Evolutionary conservation across 2,797 vertebrate genomes (phyloP), one percentile per base, ranked within the genome.

Genomic region (Alca torda): DNA sequence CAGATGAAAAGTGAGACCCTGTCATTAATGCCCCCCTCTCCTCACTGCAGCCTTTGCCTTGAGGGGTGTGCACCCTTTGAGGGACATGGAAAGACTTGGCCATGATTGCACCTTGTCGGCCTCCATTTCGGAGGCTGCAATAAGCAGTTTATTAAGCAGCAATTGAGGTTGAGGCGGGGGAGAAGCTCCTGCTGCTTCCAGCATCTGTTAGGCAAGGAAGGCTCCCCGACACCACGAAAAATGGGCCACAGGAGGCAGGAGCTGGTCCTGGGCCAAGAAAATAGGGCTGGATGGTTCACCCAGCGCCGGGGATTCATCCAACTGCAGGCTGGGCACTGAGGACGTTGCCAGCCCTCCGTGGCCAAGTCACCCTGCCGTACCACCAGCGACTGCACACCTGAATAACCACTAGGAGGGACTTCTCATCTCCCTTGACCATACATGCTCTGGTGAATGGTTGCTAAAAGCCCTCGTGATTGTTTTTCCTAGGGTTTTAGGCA

Each of bases 1-100:
- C 96, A 39, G 93, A 87, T 96, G 73, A 23, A 87, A 93, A 94
- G 94, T 69, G 68, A 79, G 88, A 59, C 74, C 37, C 70, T 59
- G 73, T 60, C 95, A 91, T 80, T 92, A 83, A 84, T 67, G 63
- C 37, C 19, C 75, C 39, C 43, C 46, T 5, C 10, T 4, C 6
- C 19, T 6, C 6, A 1, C 59, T 6, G 6, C 48, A 89, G 87
- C 83, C 63, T 75, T 68, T 74, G 84, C 85, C 43, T 41, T 33
- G 72, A 9, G 46, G 76, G 73, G 41, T 75, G 54, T 0, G 2
- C 39, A 56, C 30, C 80, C 77, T 56, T 57, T 35, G 51, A 65
- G 70, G 54, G 82, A 57, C 11, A 54, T 31, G 28, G 76, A 59
- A 84, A 86, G 60, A 53, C 59, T 67, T 16, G 61, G 80, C 76